Evolutionary conservation across 2,888 invertebrate species (phyloP).

Genomic region (Resseliella maxima): DNA sequence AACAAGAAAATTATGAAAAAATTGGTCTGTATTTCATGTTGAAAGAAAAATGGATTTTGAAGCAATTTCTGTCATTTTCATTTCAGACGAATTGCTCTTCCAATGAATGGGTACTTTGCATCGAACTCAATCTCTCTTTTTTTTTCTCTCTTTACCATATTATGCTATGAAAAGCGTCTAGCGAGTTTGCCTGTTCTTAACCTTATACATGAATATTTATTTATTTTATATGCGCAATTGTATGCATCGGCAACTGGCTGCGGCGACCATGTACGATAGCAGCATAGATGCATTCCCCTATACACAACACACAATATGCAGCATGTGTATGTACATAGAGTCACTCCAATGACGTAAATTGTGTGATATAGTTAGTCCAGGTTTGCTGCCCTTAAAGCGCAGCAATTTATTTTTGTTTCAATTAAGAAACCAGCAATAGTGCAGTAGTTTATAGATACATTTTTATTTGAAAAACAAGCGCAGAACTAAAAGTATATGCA

Average conservation of each 20-base stretch:
- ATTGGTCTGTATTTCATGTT: too few species aligned
- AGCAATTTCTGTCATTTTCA: too few species aligned
- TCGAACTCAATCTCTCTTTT: too few species aligned
- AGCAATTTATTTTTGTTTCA: conserved; percentile 34
- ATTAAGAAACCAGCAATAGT: conserved; percentile 1
- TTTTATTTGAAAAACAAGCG: not conserved
- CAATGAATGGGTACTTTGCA: too few species aligned
- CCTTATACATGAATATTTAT: conserved; percentile 51
- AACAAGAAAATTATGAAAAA: too few species aligned
- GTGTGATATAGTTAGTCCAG: conserved; percentile 27
- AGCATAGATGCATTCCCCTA: not conserved
- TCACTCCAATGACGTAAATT: conserved; percentile 47
- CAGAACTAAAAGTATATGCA: not conserved
- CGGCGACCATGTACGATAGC: not conserved
- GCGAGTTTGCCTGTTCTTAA: not conserved
- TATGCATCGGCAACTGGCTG: conserved; percentile 32
- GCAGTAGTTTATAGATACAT: not conserved
- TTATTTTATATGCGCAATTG: conserved; percentile 36
- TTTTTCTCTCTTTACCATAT: not conserved
- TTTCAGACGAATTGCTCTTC: too few species aligned
- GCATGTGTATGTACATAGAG: not conserved
- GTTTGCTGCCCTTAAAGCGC: conserved; percentile 38
- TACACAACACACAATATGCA: not conserved
- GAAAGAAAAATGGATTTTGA: too few species aligned
- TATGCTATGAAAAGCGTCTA: not conserved